Percentiles rank a stretch among this genome's conserved stretches.
These are phyloP conservation scores for Meloidogyne chitwoodi DNA, from an alignment of 1,140 invertebrate species.

Conservation along the genomic window DNA sequence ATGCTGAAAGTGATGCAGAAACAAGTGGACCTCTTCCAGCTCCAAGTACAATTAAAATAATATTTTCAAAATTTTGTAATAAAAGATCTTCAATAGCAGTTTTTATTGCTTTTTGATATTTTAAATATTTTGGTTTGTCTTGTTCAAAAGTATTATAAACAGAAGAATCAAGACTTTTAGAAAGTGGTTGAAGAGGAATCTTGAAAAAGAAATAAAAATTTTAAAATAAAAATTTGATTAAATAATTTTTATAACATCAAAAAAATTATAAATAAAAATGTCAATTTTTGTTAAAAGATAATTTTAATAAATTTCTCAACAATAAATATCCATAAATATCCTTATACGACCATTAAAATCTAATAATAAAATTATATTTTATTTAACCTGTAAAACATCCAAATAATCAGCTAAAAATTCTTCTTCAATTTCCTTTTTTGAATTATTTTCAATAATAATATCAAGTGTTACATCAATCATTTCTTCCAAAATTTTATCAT, in stretches of 20 bases:
- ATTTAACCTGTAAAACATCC: conserved; percentile 38
- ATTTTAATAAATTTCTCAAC: no score
- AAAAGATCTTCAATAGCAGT: conserved; percentile 59
- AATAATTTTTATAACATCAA: no score
- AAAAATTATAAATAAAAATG: no score
- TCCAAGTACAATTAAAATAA: conserved; percentile 82
- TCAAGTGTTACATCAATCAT: neutral
- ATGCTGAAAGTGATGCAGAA: conserved; percentile 33
- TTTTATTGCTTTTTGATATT: conserved; percentile 75
- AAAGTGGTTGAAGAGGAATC: conserved; percentile 71
- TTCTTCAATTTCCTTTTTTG: neutral
- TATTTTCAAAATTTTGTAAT: conserved; percentile 14
- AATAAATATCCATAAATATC: no score
- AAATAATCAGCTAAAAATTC: conserved; percentile 22
- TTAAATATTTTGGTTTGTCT: conserved; percentile 89
- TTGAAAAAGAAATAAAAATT: conserved; percentile 13
- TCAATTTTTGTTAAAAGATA: no score
- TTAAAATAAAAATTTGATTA: neutral
- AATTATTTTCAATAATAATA: neutral
- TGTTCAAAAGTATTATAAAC: conserved; percentile 98
- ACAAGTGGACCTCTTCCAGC: conserved; percentile 92
- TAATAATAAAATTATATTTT: no score
- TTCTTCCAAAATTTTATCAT: neutral
- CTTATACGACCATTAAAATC: no score
- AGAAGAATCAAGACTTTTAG: conserved; percentile 87